Evolutionary conservation across 2,113 vertebrate genomes (phyloP).

Genomic region (Semnornis frantzii): DNA sequence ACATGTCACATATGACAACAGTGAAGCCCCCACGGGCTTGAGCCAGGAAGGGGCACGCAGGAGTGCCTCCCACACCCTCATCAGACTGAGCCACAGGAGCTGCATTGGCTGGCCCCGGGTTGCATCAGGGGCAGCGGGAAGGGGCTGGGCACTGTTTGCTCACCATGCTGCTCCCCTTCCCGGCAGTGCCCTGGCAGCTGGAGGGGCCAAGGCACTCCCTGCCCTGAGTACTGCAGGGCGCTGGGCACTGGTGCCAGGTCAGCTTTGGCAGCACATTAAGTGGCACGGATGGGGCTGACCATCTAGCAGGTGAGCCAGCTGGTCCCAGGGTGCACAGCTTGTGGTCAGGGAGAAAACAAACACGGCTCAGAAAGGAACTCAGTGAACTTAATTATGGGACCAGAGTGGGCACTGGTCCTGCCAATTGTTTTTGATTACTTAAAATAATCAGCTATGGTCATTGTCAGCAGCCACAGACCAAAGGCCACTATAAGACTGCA

Average conservation of each 20-base stretch:
- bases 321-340: rapidly evolving
- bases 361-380: neutral
- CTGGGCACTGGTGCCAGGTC: neutral
- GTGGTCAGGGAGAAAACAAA: neutral
- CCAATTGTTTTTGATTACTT: neutral
- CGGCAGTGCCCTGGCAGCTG: rapidly evolving
- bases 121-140: neutral
- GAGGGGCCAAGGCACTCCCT: neutral
- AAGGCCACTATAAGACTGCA: neutral
- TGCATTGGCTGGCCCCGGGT: rapidly evolving
- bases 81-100: rapidly evolving
- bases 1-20: neutral
- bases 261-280: rapidly evolving
- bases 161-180: neutral
- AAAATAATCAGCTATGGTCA: rapidly evolving
- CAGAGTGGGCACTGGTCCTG: rapidly evolving
- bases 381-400: rapidly evolving
- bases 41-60: no score
- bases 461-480: neutral
- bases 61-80: neutral
- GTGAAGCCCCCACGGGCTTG: rapidly evolving
- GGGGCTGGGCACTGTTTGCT: neutral
- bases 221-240: neutral
- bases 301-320: rapidly evolving
- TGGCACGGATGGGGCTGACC: rapidly evolving